Conservation (phyloP, 2,113 vertebrate species). For the Todiramphus saurophagus region DNA sequence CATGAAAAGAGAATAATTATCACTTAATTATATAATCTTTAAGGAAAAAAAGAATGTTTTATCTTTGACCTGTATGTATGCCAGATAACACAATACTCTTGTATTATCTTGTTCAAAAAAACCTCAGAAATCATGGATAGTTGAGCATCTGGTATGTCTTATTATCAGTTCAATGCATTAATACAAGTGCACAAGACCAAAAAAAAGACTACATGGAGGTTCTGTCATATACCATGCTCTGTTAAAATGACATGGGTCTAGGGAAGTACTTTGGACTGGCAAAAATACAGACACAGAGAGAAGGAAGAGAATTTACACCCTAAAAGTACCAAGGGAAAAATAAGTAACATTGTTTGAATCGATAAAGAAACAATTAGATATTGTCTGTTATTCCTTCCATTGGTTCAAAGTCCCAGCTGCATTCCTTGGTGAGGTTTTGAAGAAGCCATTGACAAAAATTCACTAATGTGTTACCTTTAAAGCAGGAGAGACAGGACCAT, state of each 20-base stretch:
- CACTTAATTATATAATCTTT: conserved; percentile 10
- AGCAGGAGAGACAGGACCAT: background rate
- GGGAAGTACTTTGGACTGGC: background rate
- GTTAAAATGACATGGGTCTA: background rate
- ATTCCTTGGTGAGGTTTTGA: background rate
- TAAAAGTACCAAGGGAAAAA: background rate
- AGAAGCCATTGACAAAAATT: background rate
- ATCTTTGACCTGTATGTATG: background rate
- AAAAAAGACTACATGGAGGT: background rate
- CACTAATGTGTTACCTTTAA: background rate
- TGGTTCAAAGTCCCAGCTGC: background rate
- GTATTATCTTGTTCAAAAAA: background rate
- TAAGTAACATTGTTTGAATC: background rate
- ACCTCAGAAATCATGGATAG: background rate
- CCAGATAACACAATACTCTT: background rate
- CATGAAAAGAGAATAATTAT: conserved; percentile 15
- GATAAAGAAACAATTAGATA: background rate
- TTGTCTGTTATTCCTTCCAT: background rate
- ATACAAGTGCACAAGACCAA: background rate
- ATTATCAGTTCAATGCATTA: background rate
- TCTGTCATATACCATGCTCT: background rate
- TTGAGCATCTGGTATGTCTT: background rate
- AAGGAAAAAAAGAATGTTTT: background rate
- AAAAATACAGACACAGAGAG: background rate
- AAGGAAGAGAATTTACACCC: background rate